Percentiles rank a stretch among this genome's conserved stretches.
phyloP scores from a whole-genome alignment of 2,113 vertebrate genomes.

The Podiceps cristatus region DNA sequence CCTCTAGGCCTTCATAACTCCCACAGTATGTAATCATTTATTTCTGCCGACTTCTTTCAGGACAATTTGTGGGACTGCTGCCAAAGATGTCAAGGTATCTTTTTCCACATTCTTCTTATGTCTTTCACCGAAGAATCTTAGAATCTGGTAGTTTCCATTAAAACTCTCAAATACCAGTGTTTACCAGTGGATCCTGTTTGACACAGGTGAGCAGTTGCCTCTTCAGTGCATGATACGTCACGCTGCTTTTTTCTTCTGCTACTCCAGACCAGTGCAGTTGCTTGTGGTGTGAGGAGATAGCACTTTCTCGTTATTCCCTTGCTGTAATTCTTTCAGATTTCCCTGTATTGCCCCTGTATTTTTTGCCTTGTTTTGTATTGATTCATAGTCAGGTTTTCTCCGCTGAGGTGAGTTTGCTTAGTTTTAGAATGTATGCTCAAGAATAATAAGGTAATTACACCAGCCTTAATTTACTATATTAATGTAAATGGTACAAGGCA shows the following conservation, averaged over 20 bases:
- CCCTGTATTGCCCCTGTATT: background rate
- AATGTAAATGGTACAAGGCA: background rate
- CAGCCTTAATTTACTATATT: background rate
- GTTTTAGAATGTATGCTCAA: background rate
- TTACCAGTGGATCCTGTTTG: background rate
- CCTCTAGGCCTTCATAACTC: constrained; percentile 17
- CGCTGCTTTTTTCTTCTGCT: background rate
- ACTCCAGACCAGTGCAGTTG: background rate
- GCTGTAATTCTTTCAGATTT: background rate
- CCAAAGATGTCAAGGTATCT: constrained; percentile 51
- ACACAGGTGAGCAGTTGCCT: background rate
- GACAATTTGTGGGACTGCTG: constrained; percentile 9
- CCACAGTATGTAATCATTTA: background rate
- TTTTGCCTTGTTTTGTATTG: background rate
- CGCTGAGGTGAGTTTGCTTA: background rate
- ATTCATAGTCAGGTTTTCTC: background rate
- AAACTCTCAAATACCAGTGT: background rate
- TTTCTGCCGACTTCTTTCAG: constrained; percentile 13
- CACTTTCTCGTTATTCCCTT: background rate
- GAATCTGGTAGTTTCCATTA: background rate
- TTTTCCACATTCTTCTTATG: constrained; percentile 15
- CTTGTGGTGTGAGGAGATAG: background rate
- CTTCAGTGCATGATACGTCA: background rate
- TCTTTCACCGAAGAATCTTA: background rate
- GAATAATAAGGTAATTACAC: background rate